These are phyloP conservation scores for Crocidura indochinensis DNA, from an alignment of 2,797 vertebrate genomes.

Conservation along the genomic window DNA sequence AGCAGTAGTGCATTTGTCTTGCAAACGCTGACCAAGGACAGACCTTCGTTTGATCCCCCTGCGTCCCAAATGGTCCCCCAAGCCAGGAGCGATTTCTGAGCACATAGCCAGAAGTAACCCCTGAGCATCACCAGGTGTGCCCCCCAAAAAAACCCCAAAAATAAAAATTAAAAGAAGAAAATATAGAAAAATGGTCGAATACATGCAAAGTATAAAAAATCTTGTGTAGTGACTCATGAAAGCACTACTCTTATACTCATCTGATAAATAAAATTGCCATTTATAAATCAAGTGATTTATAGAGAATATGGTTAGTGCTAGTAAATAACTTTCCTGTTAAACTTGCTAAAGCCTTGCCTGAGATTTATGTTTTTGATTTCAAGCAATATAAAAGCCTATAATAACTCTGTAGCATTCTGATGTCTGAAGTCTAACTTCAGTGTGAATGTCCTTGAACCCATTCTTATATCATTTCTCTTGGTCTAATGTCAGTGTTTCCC, in stretches of 20 bases:
- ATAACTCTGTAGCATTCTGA: neutral
- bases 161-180: neutral
- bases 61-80: too few relatives aligned
- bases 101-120: too few relatives aligned
- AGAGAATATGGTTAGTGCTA: slow-evolving; percentile 33
- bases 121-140: too few relatives aligned
- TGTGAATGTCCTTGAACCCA: neutral
- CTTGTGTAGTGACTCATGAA: slow-evolving; percentile 7
- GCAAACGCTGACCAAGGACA: too few relatives aligned
- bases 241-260: neutral
- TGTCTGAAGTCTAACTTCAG: neutral
- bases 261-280: slow-evolving; percentile 31
- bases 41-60: too few relatives aligned
- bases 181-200: slow-evolving; percentile 40
- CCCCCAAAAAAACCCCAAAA: too few relatives aligned
- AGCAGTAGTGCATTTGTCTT: too few relatives aligned
- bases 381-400: slow-evolving; percentile 6
- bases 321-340: slow-evolving; percentile 24
- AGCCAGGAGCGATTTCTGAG: too few relatives aligned
- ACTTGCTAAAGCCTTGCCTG: slow-evolving; percentile 46
- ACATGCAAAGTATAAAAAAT: neutral
- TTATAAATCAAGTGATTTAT: slow-evolving; percentile 37
- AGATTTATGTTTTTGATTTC: slow-evolving; percentile 42
- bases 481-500: neutral
- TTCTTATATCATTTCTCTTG: slow-evolving; percentile 1